Base-by-base conservation (phyloP, 2,113 vertebrate species). In the Mormyrus lacerda region DNA sequence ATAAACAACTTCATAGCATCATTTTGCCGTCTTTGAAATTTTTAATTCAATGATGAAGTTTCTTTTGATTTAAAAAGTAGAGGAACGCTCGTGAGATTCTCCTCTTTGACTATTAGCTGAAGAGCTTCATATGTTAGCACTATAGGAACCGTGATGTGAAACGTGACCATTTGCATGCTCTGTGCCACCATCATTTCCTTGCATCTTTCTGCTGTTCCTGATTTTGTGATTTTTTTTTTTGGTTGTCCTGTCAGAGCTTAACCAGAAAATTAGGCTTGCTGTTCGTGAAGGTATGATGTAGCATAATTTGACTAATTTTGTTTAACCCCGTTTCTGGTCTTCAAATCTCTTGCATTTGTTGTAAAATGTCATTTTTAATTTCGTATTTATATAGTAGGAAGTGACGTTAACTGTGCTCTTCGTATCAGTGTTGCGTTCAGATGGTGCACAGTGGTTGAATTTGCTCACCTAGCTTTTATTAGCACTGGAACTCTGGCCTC, bases 401-500 rank as follows among this genome's bases (percentile, higher is more conserved):
- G n/a, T 86, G 11, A 7, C 5, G 24, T 55, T 69, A 53, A 21
- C 19, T 65, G 58, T 15, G 35, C 55, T 48, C 86, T 50, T 73
- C 35, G 84, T 50, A 48, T 69, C 10, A 88, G 24, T 61, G 51
- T 58, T 83, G 45, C 61, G 48, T 69, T 42, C 88, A 27, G 51
- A 24, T 44, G 35, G 10, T 45, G 61, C 85, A 88, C 89, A 76
- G 55, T 73, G 35, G 87, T 79, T 86, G 47, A 35, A 89, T 44
- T 73, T 61, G 76, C 31, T 82, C 51, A 19, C 17, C 39, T n/a
- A 39, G 24, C 50, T 44, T 88, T 24, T 86, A 61, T 89, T 87
- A 89, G 82, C 87, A 15, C 87, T 91, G 82, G 85, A 89, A 89
- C 87, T 53, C 88, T n/a, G n/a, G 53, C 76, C 91, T 89, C 82